Percentiles rank a stretch among this genome's conserved stretches.
These are phyloP conservation scores for Setipinna tenuifilis DNA, from an alignment of 2,797 vertebrate species.

Conservation along the genomic window DNA sequence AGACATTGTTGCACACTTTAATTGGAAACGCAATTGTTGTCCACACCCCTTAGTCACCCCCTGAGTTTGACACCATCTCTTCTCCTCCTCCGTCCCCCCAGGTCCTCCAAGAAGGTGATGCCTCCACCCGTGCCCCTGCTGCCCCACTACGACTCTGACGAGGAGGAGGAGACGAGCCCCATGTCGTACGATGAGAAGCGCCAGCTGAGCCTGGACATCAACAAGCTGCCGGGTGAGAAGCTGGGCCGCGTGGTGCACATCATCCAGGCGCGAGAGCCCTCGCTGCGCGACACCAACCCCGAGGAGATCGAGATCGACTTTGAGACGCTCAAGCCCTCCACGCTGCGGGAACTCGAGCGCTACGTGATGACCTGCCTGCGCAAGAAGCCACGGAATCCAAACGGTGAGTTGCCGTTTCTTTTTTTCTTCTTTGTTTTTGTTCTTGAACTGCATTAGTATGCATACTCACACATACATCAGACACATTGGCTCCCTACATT, in stretches of 20 bases:
- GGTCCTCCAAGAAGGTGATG: slow-evolving; percentile 79
- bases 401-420: slow-evolving; percentile 69
- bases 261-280: slow-evolving; percentile 91
- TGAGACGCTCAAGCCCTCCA: slow-evolving; percentile 93
- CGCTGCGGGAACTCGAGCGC: slow-evolving; percentile 87
- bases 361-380: slow-evolving; percentile 92
- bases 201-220: slow-evolving; percentile 92
- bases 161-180: slow-evolving; percentile 89
- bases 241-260: slow-evolving; percentile 93
- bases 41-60: too few relatives aligned
- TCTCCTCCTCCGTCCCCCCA: slow-evolving; percentile 47
- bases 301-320: slow-evolving; percentile 97
- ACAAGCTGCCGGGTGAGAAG: slow-evolving; percentile 92
- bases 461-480: too few relatives aligned
- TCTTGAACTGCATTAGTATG: too few relatives aligned
- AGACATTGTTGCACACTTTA: too few relatives aligned
- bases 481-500: too few relatives aligned
- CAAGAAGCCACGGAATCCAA: slow-evolving; percentile 91
- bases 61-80: too few relatives aligned
- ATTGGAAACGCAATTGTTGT: too few relatives aligned
- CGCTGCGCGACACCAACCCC: slow-evolving; percentile 89
- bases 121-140: slow-evolving; percentile 63
- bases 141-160: slow-evolving; percentile 82
- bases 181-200: slow-evolving; percentile 96
- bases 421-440: not conserved